These are phyloP conservation scores for Cosmorhoe ocellata DNA, from an alignment of 2,888 invertebrate genomes.

Conservation along the genomic window DNA sequence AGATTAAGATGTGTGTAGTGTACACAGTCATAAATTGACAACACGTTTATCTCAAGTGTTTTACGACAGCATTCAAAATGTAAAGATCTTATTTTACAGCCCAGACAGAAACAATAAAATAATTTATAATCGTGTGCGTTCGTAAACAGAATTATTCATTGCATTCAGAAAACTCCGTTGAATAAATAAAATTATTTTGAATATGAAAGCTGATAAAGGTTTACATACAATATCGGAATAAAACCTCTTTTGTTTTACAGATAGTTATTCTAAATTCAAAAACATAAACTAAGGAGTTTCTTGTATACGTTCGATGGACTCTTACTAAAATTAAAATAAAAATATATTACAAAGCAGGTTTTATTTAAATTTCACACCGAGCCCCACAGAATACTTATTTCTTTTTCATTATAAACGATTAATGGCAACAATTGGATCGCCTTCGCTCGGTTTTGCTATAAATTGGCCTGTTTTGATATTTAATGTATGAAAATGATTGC, in stretches of 20 bases:
- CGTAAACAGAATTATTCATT: slow-evolving; percentile 11
- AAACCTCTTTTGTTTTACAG: too few relatives aligned
- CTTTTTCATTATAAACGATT: not conserved
- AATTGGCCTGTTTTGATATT: not conserved
- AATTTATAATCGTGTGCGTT: slow-evolving; percentile 8
- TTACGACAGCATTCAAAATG: slow-evolving; percentile 5
- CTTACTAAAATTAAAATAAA: too few relatives aligned
- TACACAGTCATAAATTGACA: not conserved
- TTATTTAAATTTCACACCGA: too few relatives aligned
- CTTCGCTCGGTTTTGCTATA: slow-evolving; percentile 3
- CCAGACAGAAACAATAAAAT: slow-evolving; percentile 21
- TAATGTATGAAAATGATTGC: slow-evolving; percentile 34
- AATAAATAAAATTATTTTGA: too few relatives aligned
- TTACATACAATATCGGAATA: too few relatives aligned
- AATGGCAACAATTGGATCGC: not conserved
- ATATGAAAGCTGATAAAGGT: too few relatives aligned
- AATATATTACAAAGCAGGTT: too few relatives aligned
- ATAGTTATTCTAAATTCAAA: too few relatives aligned
- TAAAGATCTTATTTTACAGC: slow-evolving; percentile 14
- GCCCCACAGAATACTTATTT: too few relatives aligned
- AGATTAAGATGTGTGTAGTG: not conserved
- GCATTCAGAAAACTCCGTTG: not conserved
- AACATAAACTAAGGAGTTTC: too few relatives aligned
- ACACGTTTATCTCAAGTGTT: slow-evolving; percentile 4
- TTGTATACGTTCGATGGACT: too few relatives aligned